These are phyloP conservation scores for Pseudomyrmex dendroicus DNA, from an alignment of 1,140 invertebrate genomes.

Conservation along the genomic window DNA sequence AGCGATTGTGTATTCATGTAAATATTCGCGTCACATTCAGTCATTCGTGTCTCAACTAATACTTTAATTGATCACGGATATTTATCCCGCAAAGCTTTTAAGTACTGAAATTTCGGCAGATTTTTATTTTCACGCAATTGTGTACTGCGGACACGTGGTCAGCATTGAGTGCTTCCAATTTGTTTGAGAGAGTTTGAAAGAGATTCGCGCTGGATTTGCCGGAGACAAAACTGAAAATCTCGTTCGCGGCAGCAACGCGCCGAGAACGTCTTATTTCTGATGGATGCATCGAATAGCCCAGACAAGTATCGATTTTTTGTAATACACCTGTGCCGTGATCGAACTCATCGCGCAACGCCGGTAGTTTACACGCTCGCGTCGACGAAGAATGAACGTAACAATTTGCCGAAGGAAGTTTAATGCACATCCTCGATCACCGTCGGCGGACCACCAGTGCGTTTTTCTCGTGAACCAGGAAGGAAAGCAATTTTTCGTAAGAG, in stretches of 20 bases:
- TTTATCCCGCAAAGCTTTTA: no score
- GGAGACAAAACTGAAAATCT: constrained; percentile 26
- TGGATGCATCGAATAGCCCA: constrained; percentile 26
- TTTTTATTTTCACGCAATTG: no score
- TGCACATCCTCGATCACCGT: constrained; percentile 31
- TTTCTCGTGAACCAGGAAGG: constrained; percentile 46
- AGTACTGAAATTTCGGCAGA: no score
- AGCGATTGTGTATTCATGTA: no score
- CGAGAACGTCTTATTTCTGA: constrained; percentile 52
- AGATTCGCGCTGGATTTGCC: constrained; percentile 8
- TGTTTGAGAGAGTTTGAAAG: neutral
- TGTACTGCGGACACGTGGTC: no score
- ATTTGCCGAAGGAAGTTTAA: constrained; percentile 59
- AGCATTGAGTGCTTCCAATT: no score
- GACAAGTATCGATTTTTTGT: constrained; percentile 60
- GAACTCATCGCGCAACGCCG: constrained; percentile 50
- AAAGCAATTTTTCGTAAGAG: constrained; percentile 48
- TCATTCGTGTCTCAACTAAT: no score
- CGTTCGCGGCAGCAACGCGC: neutral
- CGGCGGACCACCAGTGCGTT: constrained; percentile 26
- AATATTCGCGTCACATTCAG: no score
- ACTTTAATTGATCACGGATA: no score
- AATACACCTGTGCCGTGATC: constrained; percentile 67
- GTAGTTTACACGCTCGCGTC: constrained; percentile 54
- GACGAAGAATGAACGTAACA: constrained; percentile 63